These are phyloP conservation scores for Labeo catla DNA, from an alignment of 2,113 vertebrate genomes.

Conservation along the genomic window DNA sequence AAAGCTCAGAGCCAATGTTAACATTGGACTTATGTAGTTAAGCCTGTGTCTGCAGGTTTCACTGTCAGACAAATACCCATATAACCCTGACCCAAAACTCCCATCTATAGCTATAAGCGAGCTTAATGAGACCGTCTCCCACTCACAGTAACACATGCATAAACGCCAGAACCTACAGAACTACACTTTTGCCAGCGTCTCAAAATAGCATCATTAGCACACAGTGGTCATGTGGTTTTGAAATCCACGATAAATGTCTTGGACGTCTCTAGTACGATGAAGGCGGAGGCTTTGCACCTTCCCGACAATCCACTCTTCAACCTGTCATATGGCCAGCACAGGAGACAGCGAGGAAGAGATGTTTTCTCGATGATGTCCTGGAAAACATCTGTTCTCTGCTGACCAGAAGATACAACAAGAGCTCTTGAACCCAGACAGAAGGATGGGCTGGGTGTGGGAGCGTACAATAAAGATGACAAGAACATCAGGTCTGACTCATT, in stretches of 20 bases:
- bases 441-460: not conserved
- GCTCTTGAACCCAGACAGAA: conserved; percentile 23
- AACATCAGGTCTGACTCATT: conserved; percentile 3
- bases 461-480: not conserved
- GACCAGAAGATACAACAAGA: conserved; percentile 33
- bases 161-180: conserved; percentile 15
- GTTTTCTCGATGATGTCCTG: conserved; percentile 22
- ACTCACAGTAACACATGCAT: not conserved
- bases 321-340: not conserved
- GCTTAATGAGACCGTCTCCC: not conserved
- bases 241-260: conserved; percentile 54
- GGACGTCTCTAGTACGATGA: conserved; percentile 51
- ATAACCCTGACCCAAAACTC: conserved; percentile 4
- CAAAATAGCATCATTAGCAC: conserved; percentile 56
- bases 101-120: not conserved
- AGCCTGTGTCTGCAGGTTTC: conserved; percentile 3
- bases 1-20: conserved; percentile 7
- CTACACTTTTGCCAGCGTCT: conserved; percentile 50
- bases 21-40: conserved; percentile 7
- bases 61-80: conserved; percentile 34
- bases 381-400: conserved; percentile 53
- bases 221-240: conserved; percentile 55
- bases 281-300: conserved; percentile 42
- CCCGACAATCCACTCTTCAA: conserved; percentile 5
- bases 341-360: conserved; percentile 2